Base-by-base conservation (phyloP, 1,140 invertebrate species). In the Papilio polytes region DNA sequence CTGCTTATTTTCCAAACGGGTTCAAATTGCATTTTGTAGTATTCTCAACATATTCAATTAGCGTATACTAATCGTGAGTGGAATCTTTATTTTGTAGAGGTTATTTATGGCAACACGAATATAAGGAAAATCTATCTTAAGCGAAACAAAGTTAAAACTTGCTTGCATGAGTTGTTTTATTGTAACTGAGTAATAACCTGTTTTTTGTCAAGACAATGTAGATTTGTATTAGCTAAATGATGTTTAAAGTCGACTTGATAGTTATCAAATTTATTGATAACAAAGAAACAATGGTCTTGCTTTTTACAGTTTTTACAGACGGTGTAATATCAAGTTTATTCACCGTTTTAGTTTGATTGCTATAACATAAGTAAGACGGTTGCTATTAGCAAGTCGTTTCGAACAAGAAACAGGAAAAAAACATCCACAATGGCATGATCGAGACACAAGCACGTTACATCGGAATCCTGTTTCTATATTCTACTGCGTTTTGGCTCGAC, bases 361-460 rank as follows among this genome's bases (percentile, higher is more conserved):
- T 36, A 70, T 15, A 26, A 31, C 12, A 15, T 36, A 13, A 10
- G 1, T 15, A 36, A 70, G 22, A 31, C 22, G 63, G 22, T 31
- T 44, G 72, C 72, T 73, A 73, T 73, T 46, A 44, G 22, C 26
- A 36, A 36, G 9, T 63, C 4, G 26, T 15, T 70, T 70, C 26
- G 13, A 31, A 22, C 59, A 74, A 12, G 73, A 46, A 74, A 48
- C n/a, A 74, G 74, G 74, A 76, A 76, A 74, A n/a, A 74, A 51
- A 48, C 73, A 26, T 20, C 46, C 46, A 48, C 74, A 76, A 76
- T 15, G 10, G 8, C 26, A 31, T 63, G 63, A 70, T 44, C 72
- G 22, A 53, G n/a, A 51, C 20, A 48, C 74, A 20, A 22, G 46
- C n/a, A 31, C 18, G 48, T 51, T 53, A 46, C 74, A 20, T 41